These are phyloP conservation scores for Vulpes vulpes DNA, from an alignment of 2,113 vertebrate species.

Conservation along the genomic window DNA sequence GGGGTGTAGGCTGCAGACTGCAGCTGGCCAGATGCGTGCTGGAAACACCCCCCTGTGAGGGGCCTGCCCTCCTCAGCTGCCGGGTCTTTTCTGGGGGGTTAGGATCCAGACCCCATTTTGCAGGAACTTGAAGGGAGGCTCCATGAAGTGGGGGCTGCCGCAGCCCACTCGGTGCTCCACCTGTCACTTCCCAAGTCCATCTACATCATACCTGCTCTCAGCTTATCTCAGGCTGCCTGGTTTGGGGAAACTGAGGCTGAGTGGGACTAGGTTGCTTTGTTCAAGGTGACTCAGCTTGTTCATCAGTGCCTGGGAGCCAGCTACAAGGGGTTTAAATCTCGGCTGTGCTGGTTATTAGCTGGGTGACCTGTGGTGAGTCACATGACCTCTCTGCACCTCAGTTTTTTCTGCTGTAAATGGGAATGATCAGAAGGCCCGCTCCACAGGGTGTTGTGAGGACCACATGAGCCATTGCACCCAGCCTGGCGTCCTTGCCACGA, in stretches of 20 bases:
- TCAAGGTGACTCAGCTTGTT: neutral
- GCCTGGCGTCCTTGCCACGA: accelerated
- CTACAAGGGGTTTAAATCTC: accelerated
- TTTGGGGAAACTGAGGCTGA: neutral
- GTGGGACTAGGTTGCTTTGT: neutral
- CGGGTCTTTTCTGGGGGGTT: no score
- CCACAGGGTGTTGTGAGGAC: accelerated
- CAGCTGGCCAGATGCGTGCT: accelerated
- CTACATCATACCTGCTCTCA: neutral
- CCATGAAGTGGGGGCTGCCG: accelerated
- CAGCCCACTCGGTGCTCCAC: accelerated
- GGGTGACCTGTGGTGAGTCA: neutral
- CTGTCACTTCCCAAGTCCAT: neutral
- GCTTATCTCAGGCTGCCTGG: neutral
- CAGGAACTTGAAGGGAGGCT: neutral
- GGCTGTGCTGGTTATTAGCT: neutral
- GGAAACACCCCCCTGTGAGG: neutral
- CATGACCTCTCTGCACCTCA: neutral
- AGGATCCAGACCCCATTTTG: no score
- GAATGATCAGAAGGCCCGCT: neutral
- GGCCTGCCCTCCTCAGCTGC: accelerated
- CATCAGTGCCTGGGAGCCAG: neutral
- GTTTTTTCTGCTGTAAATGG: neutral
- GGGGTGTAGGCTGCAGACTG: accelerated
- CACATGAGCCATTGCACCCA: accelerated